These are phyloP conservation scores for Geodia barretti DNA, from an alignment of 37 sponge, comb jelly and placozoan genomes.

Conservation along the genomic window DNA sequence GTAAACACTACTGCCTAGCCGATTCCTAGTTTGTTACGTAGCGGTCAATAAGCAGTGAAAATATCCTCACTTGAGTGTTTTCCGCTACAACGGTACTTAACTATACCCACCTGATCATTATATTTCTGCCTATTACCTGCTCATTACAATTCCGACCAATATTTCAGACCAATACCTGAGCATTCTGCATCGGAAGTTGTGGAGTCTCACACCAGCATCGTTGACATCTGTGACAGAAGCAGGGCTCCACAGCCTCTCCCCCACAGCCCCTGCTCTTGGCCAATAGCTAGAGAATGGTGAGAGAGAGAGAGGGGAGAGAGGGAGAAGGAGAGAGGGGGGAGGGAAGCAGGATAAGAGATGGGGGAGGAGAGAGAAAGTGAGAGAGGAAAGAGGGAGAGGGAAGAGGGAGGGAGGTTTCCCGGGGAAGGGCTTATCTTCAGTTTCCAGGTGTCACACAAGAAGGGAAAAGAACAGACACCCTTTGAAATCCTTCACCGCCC, in stretches of 20 bases:
- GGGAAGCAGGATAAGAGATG: background rate
- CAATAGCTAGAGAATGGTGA: conserved; percentile 28
- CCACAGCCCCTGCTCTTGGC: conserved; percentile 90
- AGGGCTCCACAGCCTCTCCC: conserved; percentile 91
- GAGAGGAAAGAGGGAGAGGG: background rate
- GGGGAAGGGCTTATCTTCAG: too few relatives aligned
- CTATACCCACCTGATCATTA: background rate
- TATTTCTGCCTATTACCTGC: background rate
- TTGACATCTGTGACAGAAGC: conserved; percentile 43
- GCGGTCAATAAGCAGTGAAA: too few relatives aligned
- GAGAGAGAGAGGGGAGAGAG: background rate
- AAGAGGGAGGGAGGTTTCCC: conserved; percentile 13
- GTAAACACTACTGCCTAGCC: too few relatives aligned
- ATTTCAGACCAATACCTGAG: conserved; percentile 42
- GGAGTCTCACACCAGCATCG: conserved; percentile 55
- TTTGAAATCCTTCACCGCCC: background rate
- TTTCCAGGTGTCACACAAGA: too few relatives aligned
- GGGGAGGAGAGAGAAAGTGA: background rate
- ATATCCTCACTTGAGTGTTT: too few relatives aligned
- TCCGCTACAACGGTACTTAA: too few relatives aligned
- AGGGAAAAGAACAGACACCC: background rate
- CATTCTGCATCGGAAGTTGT: conserved; percentile 81
- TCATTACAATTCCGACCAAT: background rate
- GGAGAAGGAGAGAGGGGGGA: background rate
- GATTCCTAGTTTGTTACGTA: too few relatives aligned